Percentiles rank a stretch among this genome's conserved stretches.
Conservation (phyloP, 2,113 vertebrate species). For the Hirundichthys speculiger region DNA sequence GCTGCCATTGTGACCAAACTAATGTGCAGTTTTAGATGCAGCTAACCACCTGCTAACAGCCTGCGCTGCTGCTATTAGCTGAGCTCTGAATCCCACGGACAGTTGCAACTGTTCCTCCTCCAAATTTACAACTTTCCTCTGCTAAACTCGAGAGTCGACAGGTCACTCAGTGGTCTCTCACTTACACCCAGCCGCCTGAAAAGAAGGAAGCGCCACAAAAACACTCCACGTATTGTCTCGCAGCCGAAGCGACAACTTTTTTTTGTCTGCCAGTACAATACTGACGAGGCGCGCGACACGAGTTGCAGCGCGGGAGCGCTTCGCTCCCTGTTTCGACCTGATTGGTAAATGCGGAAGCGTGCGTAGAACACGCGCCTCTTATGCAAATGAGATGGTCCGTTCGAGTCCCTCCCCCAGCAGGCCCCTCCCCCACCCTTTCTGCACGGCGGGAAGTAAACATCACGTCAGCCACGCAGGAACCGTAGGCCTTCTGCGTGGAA, state of each 20-base stretch:
- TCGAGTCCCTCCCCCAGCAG: no score
- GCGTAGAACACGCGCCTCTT: conserved; percentile 43
- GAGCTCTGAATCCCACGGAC: conserved; percentile 65
- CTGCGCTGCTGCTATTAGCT: conserved; percentile 42
- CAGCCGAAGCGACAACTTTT: conserved; percentile 6
- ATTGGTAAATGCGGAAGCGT: conserved; percentile 51
- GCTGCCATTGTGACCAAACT: conserved; percentile 58
- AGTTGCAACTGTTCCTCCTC: conserved; percentile 10
- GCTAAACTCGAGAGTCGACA: background rate
- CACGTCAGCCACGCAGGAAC: conserved; percentile 11
- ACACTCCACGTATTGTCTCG: background rate
- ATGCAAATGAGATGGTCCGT: conserved; percentile 40
- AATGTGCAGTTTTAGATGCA: fast-evolving
- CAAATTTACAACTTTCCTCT: background rate
- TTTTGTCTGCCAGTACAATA: conserved; percentile 18
- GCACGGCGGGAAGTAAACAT: background rate
- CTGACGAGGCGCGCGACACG: conserved; percentile 39
- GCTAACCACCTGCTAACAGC: conserved; percentile 44
- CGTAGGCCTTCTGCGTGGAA: background rate
- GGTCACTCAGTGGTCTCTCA: background rate
- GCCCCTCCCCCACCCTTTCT: background rate
- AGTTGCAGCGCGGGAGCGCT: conserved; percentile 68
- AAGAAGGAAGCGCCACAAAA: no score
- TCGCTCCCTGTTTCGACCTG: background rate
- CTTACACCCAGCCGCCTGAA: no score